Base-by-base conservation (phyloP, 2,797 vertebrate genomes). In the Poeciliopsis paucimaculata region DNA sequence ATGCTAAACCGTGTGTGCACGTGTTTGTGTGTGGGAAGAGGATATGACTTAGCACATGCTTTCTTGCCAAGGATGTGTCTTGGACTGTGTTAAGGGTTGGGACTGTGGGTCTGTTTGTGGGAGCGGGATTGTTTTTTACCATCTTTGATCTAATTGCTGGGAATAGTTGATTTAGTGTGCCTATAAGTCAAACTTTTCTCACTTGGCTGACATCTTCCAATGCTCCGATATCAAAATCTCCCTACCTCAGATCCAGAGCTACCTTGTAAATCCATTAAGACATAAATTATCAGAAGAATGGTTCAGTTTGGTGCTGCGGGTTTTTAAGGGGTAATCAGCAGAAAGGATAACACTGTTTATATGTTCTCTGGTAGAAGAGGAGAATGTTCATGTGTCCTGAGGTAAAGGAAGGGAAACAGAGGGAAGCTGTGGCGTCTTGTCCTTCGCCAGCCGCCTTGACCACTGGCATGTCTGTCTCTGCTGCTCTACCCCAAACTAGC, bases 381-480 rank as follows among this genome's bases (percentile, higher is more conserved):
- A 82, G 75, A 76, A 82, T 55, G 71, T 86, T 88, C 73, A 89
- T 88, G 66, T 68, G 64, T 51, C 18, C 46, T 76, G 46, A 60
- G 77, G 39, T 68, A 71, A 46, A 77, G 41, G 53, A 84, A 31
- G 31, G 80, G 81, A 85, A 85, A 82, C 80, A 70, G 84, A 79
- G 75, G 66, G 80, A 88, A 89, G 26, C 81, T 90, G 88, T 73
- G 91, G 87, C 89, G 86, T 89, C 83, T 76, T 76, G 74, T 73
- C 82, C 76, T 39, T 71, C 80, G 90, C 90, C 90, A 90, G 87
- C 80, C 66, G 86, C 78, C 85, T 89, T 71, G 62, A 93, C 93
- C 92, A 81, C 92, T 86, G 87, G 90, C 83, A 92, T 93, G 87
- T 89, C 83, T 87, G 87, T 77, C 79, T 89, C 86, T 92, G 88